A percentile compares a stretch with the other conserved stretches of the same genome.
Evolutionary conservation across 2,113 vertebrate species (phyloP).

Genomic region (Syngnathoides biaculeatus): DNA sequence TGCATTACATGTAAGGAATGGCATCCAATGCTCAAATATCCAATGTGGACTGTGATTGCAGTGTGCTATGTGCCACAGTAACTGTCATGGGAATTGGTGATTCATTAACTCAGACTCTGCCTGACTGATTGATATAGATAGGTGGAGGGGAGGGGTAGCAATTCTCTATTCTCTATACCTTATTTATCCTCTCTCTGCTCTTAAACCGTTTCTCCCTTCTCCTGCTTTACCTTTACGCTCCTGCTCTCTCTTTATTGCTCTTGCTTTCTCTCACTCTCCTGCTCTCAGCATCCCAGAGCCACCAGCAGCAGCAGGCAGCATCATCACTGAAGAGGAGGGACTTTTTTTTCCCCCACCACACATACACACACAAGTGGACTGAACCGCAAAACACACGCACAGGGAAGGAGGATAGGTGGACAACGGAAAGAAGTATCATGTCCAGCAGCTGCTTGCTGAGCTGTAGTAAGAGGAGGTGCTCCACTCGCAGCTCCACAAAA

Average conservation of each 20-base stretch:
- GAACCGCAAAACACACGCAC: slow-evolving; percentile 22
- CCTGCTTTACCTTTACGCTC: slow-evolving; percentile 9
- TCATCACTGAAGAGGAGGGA: slow-evolving; percentile 42
- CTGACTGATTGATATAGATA: slow-evolving; percentile 46
- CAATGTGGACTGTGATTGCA: neutral
- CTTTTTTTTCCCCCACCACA: slow-evolving; percentile 20
- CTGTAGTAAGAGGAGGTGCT: slow-evolving; percentile 69
- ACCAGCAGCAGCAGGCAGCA: slow-evolving; percentile 30
- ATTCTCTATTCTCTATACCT: slow-evolving; percentile 10
- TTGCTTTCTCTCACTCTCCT: slow-evolving; percentile 16
- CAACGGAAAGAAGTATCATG: slow-evolving; percentile 40
- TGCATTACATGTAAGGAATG: neutral
- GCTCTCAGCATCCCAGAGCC: slow-evolving; percentile 51
- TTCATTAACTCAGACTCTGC: slow-evolving; percentile 36
- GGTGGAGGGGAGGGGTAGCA: slow-evolving; percentile 24
- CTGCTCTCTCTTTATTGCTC: slow-evolving; percentile 6
- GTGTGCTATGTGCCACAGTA: neutral
- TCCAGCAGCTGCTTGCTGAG: slow-evolving; percentile 59
- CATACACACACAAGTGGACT: slow-evolving; percentile 15
- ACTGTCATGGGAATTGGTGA: slow-evolving; percentile 17
- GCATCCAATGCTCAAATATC: neutral
- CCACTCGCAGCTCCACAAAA: slow-evolving; percentile 51
- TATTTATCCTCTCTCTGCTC: slow-evolving; percentile 26
- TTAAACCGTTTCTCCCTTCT: slow-evolving; percentile 8
- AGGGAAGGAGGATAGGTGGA: slow-evolving; percentile 30